These are phyloP conservation scores for Apostichopus parvimensis DNA, from an alignment of 35 echinoderm and acorn worm species.

Conservation along the genomic window DNA sequence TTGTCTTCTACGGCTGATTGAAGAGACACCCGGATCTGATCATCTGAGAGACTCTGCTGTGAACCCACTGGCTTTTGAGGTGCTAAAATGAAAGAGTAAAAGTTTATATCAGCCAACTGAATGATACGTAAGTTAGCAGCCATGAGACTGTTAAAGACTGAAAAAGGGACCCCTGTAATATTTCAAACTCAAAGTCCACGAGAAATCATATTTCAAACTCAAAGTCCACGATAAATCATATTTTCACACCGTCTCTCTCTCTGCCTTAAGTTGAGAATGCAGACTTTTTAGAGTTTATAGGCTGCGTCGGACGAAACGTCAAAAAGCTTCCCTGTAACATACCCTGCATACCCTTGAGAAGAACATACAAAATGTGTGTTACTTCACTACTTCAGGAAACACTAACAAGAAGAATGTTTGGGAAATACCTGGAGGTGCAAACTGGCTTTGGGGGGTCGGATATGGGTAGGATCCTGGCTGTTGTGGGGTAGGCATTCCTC, in stretches of 20 bases:
- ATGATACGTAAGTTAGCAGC: neutral
- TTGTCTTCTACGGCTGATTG: slow-evolving; percentile 95
- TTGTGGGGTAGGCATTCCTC: slow-evolving; percentile 4
- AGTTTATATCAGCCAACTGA: neutral
- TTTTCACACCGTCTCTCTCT: neutral
- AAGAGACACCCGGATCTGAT: slow-evolving; percentile 82
- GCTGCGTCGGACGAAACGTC: too few relatives aligned
- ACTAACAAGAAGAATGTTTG: neutral
- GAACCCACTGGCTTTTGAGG: slow-evolving; percentile 9
- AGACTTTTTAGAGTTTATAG: neutral
- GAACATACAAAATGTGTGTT: neutral
- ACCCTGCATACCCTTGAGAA: neutral
- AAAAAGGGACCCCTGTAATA: neutral
- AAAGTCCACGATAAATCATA: neutral
- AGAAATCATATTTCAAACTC: neutral
- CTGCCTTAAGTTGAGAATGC: neutral
- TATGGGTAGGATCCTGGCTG: slow-evolving; percentile 41
- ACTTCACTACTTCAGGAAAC: neutral
- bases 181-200: neutral
- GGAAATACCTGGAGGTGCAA: neutral
- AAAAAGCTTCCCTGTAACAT: too few relatives aligned
- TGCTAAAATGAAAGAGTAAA: neutral
- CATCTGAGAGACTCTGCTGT: slow-evolving; percentile 72
- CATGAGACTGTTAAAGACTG: neutral
- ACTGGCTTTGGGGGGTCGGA: slow-evolving; percentile 5